Evolutionary conservation across 2,113 vertebrate species (phyloP), one percentile per base, ranked within the genome.

Genomic region (Marmota monax): DNA sequence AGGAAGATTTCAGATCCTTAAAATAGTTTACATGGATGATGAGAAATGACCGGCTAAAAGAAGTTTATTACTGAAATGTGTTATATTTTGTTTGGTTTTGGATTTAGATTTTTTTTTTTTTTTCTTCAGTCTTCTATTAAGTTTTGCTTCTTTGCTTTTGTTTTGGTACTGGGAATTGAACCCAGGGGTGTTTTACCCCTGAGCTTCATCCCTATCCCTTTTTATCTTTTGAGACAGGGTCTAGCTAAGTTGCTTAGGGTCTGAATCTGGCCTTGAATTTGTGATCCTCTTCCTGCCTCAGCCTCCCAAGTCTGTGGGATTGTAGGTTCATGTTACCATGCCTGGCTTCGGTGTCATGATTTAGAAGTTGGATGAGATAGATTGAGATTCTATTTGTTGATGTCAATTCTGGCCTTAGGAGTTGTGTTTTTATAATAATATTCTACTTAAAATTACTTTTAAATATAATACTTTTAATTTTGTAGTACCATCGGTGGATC

Each of bases 1-100:
- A 95, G 88, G 83, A 96, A 77, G 93, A 96, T 96, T 96, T 97
- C 90, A 96, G 73, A 96, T 63, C 63, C 96, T 96, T 95, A 94
- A 97, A 96, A 91, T 97, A 97, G 94, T 95, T 97, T 87, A 80
- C 58, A 74, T 61, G 88, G 76, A 88, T 92, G 51, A 84, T 94
- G 77, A 96, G 95, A 97, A 93, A 79, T 87, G 88, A 92, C 87
- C 95, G 93, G 53, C 45, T 48, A 92, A 79, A 89, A 96, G 93
- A 92, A 73, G 56, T 76, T 96, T 78, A 77, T 90, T 42, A 37
- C 90, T 96, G 3, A 70, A 2, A 65, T 91, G 53, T 88, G 23
- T 96, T 94, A 73, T 22, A 16, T 93, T 96, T 96, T 91, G 65
- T 88, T 86, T 96, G 51, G 65, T 65, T 86, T 96, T 90, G 8